Base-by-base conservation (phyloP, 1,140 invertebrate genomes). In the Musca vetustissima region DNA sequence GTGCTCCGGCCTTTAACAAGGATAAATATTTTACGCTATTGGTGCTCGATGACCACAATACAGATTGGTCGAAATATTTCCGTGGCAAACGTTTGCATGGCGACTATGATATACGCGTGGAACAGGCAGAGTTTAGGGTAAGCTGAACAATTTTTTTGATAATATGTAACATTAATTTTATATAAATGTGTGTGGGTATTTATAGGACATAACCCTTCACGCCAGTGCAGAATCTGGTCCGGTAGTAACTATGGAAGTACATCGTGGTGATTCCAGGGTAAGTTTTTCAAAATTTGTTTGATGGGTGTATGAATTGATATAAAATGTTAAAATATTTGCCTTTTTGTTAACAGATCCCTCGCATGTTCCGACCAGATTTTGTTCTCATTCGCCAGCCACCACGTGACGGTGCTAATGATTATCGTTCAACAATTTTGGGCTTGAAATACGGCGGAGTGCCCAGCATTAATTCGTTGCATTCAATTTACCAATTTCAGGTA, bases 31-130 rank as follows among this genome's bases (percentile, higher is more conserved):
- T 97, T 74, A 96, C 92, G n/a, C 85, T 98, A 22, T 85, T 99
- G 8, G 94, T 98, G 66, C 91, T 98, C 72, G 97, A 98, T 83
- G 96, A 98, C 83, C 95, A 96, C 78, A 97, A 98, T 84, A 98
- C 96, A 64, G 97, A 98, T 82, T 99, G 97, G 97, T 95, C 93
- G 67, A 98, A 97, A 84, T 98, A 98, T 83, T 98, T 98, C 87
- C 88, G 94, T 50, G 95, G 95, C 9, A 90, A 91, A 55, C 88
- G 93, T 49, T 87, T 98, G 68, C 93, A 95, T 68, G 90, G 90
- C 69, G 96, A 98, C 72, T 97, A 93, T 86, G 96, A 98, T 80
- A 94, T 98, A 71, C 88, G 94, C 48, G 95, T 98, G 24, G 96
- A 98, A 84, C 93, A 98, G 84, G 95, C 95, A 11, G 96, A 98